Base-by-base conservation (phyloP, 92 coral and sea anemone genomes). In the Porites lobata region DNA sequence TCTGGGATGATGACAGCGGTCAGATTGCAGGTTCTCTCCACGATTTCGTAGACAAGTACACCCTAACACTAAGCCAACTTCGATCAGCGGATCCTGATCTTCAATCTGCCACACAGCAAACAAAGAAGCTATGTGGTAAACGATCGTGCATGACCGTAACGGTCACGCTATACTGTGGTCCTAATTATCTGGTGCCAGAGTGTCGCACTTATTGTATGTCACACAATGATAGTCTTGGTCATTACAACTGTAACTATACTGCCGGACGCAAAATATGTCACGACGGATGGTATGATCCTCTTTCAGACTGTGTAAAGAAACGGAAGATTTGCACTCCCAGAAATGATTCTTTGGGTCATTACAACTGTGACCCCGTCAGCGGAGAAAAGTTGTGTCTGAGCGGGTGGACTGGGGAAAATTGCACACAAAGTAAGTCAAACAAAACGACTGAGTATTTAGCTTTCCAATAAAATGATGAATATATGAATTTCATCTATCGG, bases 1-100 rank as follows among this genome's bases (percentile, higher is more conserved):
- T 95, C 13, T 96, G 99, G 99, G 99, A 96, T 89, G 94, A 94
- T 65, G 99, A 96, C 78, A 83, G 84, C 14, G 94, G 95, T 12
- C 88, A 82, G 4, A 79, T 94, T 15, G 78, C 81, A 21, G 98
- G 99, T n/a, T 59, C 78, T 22, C 90, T 92, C 1, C 94, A 90
- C 26, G 99, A 94, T 62, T 89, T 91, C n/a, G 96, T 96, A 0
- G 99, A 96, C 85, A 93, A 89, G 52, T 89, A 95, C 66, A 77
- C 91, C 8, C 85, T 96, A 1, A 92, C 83, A 50, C 77, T 94
- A 50, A 82, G 72, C 11, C 19, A 66, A 38, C 20, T 70, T 7
- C 79, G 76, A 10, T 79, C 85, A 8, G 93, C 93, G 24, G 88
- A 87, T 50, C 91, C 85, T 62, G 67, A 85, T 73, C 61, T 76